These are phyloP conservation scores for Drosophila baimaii DNA, from an alignment of 1,140 invertebrate species.

Conservation along the genomic window DNA sequence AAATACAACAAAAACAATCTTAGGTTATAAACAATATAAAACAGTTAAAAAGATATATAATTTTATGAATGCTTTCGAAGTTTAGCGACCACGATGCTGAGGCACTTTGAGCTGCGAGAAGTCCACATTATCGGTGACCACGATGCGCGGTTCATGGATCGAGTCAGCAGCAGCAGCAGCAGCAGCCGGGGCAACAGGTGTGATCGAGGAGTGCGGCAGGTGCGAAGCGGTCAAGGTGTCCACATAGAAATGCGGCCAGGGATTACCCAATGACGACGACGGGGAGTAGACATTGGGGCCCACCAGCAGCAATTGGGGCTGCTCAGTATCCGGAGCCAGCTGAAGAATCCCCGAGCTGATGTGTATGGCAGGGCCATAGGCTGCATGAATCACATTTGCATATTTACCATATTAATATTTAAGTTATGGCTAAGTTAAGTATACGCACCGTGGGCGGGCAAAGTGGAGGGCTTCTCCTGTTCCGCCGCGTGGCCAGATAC, in stretches of 20 bases:
- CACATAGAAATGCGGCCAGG: conserved; percentile 44
- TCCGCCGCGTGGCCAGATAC: conserved; percentile 2
- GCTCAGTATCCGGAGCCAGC: conserved; percentile 47
- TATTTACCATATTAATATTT: background rate
- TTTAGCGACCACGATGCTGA: conserved; percentile 38
- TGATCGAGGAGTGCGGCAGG: conserved; percentile 25
- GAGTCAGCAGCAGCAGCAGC: background rate
- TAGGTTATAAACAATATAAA: conserved; percentile 1
- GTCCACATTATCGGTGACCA: conserved; percentile 60
- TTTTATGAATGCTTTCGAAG: background rate
- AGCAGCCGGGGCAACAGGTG: background rate
- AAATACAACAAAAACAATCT: conserved; percentile 1
- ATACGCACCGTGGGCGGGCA: conserved; percentile 52
- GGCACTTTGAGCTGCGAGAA: conserved; percentile 38
- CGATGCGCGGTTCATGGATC: conserved; percentile 17
- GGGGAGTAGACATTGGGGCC: conserved; percentile 17
- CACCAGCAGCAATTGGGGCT: conserved; percentile 47
- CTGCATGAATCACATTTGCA: conserved; percentile 4
- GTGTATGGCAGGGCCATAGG: conserved; percentile 59
- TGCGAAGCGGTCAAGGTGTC: conserved; percentile 36
- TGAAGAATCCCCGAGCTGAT: conserved; percentile 67
- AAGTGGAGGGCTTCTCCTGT: background rate
- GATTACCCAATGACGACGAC: background rate
- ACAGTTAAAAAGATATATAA: background rate
- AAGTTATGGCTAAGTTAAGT: too few species aligned